phyloP scores from a whole-genome alignment of 2,797 vertebrate species.

The Sebastes cheni region DNA sequence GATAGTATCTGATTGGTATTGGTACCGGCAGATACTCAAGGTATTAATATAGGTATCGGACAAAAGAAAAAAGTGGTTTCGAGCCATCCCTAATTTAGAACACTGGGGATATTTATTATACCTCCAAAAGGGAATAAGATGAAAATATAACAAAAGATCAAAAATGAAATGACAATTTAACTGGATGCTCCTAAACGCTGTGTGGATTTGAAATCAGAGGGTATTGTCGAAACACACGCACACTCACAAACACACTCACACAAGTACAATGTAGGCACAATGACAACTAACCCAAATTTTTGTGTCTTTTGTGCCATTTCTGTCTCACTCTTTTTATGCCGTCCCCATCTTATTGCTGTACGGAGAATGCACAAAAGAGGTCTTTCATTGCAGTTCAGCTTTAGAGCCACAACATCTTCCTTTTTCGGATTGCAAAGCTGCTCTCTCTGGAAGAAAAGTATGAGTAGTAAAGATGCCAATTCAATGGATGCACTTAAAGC shows the following conservation, averaged over 20 bases:
- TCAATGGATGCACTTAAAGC: conserved; percentile 26
- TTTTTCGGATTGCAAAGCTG: conserved; percentile 24
- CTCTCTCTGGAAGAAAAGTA: conserved; percentile 25
- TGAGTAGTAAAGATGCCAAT: conserved; percentile 18
- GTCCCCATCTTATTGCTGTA: conserved; percentile 2
- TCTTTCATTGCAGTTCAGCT: conserved; percentile 30
- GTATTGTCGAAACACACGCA: neutral
- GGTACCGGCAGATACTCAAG: too few relatives aligned
- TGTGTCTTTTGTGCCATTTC: neutral
- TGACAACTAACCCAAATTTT: neutral
- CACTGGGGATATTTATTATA: neutral
- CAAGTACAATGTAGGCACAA: neutral
- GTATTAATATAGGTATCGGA: too few relatives aligned
- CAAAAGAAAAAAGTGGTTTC: too few relatives aligned
- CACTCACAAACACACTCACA: neutral
- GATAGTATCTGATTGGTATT: too few relatives aligned
- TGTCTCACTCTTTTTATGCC: neutral
- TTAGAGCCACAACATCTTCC: conserved; percentile 3
- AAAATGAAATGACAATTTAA: neutral
- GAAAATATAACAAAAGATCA: neutral
- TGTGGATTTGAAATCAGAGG: neutral
- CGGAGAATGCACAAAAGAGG: conserved; percentile 2
- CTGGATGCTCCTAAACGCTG: neutral
- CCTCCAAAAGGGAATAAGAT: neutral
- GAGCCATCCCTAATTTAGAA: too few relatives aligned